Base-by-base conservation (phyloP, 2,113 vertebrate genomes). In the Mus musculus region DNA sequence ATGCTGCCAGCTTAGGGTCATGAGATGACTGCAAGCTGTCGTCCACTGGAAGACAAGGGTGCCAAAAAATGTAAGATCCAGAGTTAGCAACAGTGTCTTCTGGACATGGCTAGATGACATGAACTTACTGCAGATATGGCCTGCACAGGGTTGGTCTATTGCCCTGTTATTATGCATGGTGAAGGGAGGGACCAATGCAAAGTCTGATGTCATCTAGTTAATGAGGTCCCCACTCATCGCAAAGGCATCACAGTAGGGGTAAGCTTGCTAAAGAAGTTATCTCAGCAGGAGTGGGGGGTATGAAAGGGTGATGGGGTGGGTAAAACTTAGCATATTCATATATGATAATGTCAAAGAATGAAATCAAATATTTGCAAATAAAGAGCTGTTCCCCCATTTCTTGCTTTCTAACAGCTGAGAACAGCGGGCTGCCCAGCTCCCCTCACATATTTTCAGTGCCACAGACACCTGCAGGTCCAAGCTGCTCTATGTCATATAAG, bases 1-100 rank as follows among this genome's bases (percentile, higher is more conserved):
- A 81, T 63, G 12, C 59, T 88, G 90, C 63, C 7, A 52, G 59
- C 6, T 90, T 94, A 90, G 2, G 90, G 86, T 69, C 54, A 69
- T 28, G 17, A 71, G 89, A 89, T 59, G 92, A 91, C 78, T 89
- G 49, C 88, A 93, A 78, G 91, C 90, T 86, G 91, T 94, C 49
- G 2, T 54, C 46, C 42, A 20, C 2, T 1, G 26, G 49, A 67
- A 86, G 61, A 65, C 3, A 56, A 13, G 82, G 59, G 39, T 12
- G 17, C 16, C 39, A 67, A 63, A 61, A 82, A 39, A 42, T 2
- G 39, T 42, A 46, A 78, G 42, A 33, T 16, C 46, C 14, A 33
- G 46, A 78, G 61, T 63, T 49, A 67, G n/a, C 39, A 46, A 30
- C 82, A 3, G 39, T 20, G 42, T 67, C 39, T 67, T 49, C 82